A percentile compares a stretch with the other conserved stretches of the same genome.
phyloP scores from a whole-genome alignment of 2,797 vertebrate genomes.

The Meda fulgida region DNA sequence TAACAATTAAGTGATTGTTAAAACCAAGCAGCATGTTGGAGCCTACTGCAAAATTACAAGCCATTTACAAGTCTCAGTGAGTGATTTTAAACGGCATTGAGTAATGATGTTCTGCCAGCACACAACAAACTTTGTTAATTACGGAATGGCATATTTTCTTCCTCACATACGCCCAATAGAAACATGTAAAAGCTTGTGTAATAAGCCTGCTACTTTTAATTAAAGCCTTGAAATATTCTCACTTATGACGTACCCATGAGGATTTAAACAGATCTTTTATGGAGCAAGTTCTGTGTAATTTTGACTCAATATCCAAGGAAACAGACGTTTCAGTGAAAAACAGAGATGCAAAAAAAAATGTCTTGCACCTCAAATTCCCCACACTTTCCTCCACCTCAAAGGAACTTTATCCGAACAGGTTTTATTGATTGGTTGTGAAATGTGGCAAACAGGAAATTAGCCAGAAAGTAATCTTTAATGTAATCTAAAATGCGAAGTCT shows the following conservation, averaged over 20 bases:
- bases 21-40: conserved; percentile 16
- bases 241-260: conserved; percentile 4
- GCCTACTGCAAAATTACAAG: conserved; percentile 15
- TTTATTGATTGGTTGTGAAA: conserved; percentile 46
- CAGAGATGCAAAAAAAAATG: neutral
- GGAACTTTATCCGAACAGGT: neutral
- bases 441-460: neutral
- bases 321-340: conserved; percentile 39
- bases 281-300: neutral
- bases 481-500: conserved; percentile 6
- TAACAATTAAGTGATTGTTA: conserved; percentile 30
- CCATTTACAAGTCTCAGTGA: neutral
- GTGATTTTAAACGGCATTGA: conserved; percentile 17
- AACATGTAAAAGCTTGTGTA: conserved; percentile 11
- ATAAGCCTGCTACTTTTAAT: conserved; percentile 18
- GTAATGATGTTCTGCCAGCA: conserved; percentile 19
- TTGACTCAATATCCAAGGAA: conserved; percentile 17
- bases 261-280: conserved; percentile 34
- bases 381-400: conserved; percentile 36
- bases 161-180: neutral
- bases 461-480: conserved; percentile 20
- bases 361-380: conserved; percentile 11
- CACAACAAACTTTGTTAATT: conserved; percentile 32
- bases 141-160: conserved; percentile 15
- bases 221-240: neutral